A percentile compares a stretch with the other conserved stretches of the same genome.
Evolutionary conservation across 2,797 vertebrate genomes (phyloP).

Genomic region (Holocentrus rufus): DNA sequence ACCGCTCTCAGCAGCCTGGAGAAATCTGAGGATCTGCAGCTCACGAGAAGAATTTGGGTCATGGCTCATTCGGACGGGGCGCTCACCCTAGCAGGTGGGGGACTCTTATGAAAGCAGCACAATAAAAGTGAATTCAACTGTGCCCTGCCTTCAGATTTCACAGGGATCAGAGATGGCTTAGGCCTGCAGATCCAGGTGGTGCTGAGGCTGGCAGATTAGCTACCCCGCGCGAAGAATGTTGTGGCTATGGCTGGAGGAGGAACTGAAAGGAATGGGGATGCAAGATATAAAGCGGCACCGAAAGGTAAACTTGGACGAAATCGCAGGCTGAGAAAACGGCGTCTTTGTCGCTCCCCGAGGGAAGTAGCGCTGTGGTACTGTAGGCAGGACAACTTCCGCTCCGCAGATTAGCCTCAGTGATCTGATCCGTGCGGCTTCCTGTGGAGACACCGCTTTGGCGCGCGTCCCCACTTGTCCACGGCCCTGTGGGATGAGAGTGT

Average conservation of each 20-base stretch:
- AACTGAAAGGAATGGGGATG: too few relatives aligned
- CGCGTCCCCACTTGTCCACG: conserved; percentile 48
- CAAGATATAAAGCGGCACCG: neutral
- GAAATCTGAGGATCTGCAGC: conserved; percentile 64
- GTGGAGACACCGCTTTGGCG: conserved; percentile 48
- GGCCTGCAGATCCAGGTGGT: conserved; percentile 33
- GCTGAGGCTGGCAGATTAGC: conserved; percentile 22
- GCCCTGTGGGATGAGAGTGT: conserved; percentile 58
- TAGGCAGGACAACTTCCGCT: conserved; percentile 63
- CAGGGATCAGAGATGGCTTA: conserved; percentile 57
- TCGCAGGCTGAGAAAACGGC: neutral
- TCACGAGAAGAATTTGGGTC: conserved; percentile 68
- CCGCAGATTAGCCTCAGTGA: conserved; percentile 64
- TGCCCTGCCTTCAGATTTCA: conserved; percentile 42
- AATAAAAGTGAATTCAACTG: conserved; percentile 46
- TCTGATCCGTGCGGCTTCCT: conserved; percentile 65
- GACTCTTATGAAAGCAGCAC: conserved; percentile 40
- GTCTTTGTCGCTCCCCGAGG: neutral
- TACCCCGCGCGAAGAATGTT: neutral
- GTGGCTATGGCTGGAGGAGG: neutral
- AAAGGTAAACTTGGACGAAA: conserved; percentile 1
- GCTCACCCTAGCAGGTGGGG: conserved; percentile 58
- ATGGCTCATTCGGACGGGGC: conserved; percentile 43
- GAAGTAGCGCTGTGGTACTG: conserved; percentile 8
- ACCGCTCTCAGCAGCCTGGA: conserved; percentile 46